Base-by-base conservation (phyloP, 2,797 vertebrate species). In the Dermochelys coriacea region DNA sequence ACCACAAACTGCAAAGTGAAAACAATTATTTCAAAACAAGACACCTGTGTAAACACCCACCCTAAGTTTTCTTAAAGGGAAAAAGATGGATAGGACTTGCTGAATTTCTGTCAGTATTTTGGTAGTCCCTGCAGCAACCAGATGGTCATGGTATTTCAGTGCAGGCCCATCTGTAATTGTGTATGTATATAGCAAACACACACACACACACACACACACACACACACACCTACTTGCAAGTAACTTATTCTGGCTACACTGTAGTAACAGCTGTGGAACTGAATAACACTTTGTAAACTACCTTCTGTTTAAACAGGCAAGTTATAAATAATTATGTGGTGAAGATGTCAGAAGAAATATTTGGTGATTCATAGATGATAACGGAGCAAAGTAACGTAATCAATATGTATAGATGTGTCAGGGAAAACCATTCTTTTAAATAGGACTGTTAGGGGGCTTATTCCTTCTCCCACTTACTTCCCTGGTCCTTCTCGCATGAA, bases 291-390 rank as follows among this genome's bases (percentile, higher is more conserved):
- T 79, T 64, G 55, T 95, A 94, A 87, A 91, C 85, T 86, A 95
- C 90, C 85, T 95, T 91, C 93, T 97, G 92, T 93, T 92, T 96
- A 94, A 94, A 93, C 6, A 27, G 84, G 86, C 84, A 95, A 94
- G 91, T 93, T 95, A 95, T 96, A 49, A 31, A 93, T 96, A 95
- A 86, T 87, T 45, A 12, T 31, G 87, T 50, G 80, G 59, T 41
- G 82, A 61, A 94, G 88, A 94, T 12, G 0, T 96, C 96, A 95
- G 92, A 96, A 91, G 91, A 31, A 87, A 93, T 88, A 23, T 92
- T 86, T 89, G 82, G 77, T 93, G 91, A 94, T 96, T 96, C 93
- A 92, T 82, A 87, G 88, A 90, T 34, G 55, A 88, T 93, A 94
- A 96, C 85, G 89, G 93, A 94, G 87, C 19, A 95, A 80, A 82